phyloP scores from a whole-genome alignment of 2,113 vertebrate species.

The Atlantisia rogersi region DNA sequence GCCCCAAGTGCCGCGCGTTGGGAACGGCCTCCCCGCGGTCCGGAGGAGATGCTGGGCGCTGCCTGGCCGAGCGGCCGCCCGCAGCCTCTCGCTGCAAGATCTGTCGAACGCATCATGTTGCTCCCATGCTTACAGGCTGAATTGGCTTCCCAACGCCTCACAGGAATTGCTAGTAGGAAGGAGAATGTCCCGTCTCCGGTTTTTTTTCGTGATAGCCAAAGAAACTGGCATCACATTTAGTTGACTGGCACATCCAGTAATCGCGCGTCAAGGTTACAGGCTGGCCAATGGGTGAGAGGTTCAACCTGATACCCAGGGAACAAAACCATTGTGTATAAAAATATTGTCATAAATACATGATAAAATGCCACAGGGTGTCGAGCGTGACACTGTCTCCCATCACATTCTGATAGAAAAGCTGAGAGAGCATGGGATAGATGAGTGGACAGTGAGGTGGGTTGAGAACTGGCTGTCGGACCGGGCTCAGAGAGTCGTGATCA shows the following conservation, averaged over 20 bases:
- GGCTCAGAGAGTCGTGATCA: too few species aligned
- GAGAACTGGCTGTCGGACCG: too few species aligned
- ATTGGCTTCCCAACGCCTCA: not conserved
- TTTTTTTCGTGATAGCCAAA: not conserved
- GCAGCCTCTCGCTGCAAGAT: too few species aligned
- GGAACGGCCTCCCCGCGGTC: fast-evolving
- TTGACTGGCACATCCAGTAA: not conserved
- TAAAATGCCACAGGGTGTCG: not conserved
- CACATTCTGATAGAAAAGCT: too few species aligned
- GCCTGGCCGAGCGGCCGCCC: not conserved
- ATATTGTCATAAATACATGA: not conserved
- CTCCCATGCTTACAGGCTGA: fast-evolving
- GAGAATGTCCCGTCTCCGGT: not conserved
- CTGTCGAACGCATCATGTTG: fast-evolving
- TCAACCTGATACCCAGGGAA: not conserved
- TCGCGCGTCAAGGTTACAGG: not conserved
- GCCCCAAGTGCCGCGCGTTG: too few species aligned
- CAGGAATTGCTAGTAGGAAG: not conserved
- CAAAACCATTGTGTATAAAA: not conserved
- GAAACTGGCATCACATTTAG: fast-evolving
- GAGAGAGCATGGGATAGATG: too few species aligned
- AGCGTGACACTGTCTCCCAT: too few species aligned
- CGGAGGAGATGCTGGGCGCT: not conserved
- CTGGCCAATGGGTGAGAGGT: not conserved
- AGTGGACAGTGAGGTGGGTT: too few species aligned